Conservation (phyloP, 2,888 invertebrate genomes). For the Cataglyphis altisquamis region DNA sequence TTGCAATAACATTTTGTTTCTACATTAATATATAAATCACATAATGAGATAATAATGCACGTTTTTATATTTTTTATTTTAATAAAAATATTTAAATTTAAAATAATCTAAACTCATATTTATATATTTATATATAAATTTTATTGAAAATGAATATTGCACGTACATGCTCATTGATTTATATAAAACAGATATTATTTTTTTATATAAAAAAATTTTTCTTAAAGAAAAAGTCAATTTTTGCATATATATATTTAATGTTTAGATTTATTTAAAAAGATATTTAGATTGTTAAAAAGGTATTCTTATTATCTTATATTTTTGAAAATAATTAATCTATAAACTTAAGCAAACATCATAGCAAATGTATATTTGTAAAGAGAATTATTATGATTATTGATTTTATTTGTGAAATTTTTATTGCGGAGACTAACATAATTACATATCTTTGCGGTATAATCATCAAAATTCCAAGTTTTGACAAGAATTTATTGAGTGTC, state of each 20-base stretch:
- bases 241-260: background rate
- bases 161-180: too few relatives aligned
- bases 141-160: constrained; percentile 5
- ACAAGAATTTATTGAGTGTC: too few relatives aligned
- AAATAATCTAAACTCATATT: constrained; percentile 1
- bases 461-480: too few relatives aligned
- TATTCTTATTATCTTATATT: background rate
- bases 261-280: background rate
- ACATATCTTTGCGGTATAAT: too few relatives aligned
- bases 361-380: too few relatives aligned
- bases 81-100: background rate
- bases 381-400: too few relatives aligned
- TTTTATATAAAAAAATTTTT: background rate
- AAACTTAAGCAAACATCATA: too few relatives aligned
- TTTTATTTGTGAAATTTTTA: too few relatives aligned
- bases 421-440: too few relatives aligned
- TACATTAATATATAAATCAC: constrained; percentile 6
- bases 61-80: background rate
- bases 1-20: background rate
- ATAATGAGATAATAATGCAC: constrained; percentile 3
- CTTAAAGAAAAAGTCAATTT: background rate
- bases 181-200: background rate
- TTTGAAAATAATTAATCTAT: background rate
- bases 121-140: background rate
- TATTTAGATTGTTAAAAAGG: background rate